Evolutionary conservation across 2,888 invertebrate species (phyloP).

Genomic region (Torymus aiolomorphi): DNA sequence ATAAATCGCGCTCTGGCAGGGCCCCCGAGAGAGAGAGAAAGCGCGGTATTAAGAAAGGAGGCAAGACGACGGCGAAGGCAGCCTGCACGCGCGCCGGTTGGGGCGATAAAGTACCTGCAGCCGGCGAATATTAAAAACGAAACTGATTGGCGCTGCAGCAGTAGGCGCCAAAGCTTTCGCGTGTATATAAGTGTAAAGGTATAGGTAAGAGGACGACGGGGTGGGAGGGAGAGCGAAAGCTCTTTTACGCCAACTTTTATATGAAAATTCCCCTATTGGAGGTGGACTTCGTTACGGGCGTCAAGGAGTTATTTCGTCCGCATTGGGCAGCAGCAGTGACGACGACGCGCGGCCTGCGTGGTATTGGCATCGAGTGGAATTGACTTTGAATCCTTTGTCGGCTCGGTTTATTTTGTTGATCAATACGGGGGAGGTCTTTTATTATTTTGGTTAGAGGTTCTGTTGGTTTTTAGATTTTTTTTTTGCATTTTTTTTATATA

Average conservation of each 20-base stretch:
- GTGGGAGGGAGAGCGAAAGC: too few species aligned
- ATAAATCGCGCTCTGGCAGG: conserved; percentile 70
- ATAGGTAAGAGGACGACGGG: too few species aligned
- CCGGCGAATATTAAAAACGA: conserved; percentile 72
- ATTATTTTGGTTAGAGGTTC: too few species aligned
- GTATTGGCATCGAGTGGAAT: too few species aligned
- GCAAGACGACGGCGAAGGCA: conserved; percentile 36
- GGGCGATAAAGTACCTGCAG: conserved; percentile 68
- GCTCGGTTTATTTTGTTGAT: too few species aligned
- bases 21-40: conserved; percentile 56
- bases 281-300: background rate
- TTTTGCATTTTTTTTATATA: too few species aligned
- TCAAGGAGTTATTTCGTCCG: background rate
- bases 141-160: conserved; percentile 66
- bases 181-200: too few species aligned
- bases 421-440: too few species aligned
- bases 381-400: too few species aligned
- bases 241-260: conserved; percentile 21
- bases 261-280: conserved; percentile 13
- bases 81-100: background rate
- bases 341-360: too few species aligned
- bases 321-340: too few species aligned
- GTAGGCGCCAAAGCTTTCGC: background rate
- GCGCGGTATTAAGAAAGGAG: conserved; percentile 63
- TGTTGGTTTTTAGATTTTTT: too few species aligned